Percentiles rank a stretch among this genome's conserved stretches.
Evolutionary conservation across 2,113 vertebrate species (phyloP).

Genomic region (Sander lucioperca): DNA sequence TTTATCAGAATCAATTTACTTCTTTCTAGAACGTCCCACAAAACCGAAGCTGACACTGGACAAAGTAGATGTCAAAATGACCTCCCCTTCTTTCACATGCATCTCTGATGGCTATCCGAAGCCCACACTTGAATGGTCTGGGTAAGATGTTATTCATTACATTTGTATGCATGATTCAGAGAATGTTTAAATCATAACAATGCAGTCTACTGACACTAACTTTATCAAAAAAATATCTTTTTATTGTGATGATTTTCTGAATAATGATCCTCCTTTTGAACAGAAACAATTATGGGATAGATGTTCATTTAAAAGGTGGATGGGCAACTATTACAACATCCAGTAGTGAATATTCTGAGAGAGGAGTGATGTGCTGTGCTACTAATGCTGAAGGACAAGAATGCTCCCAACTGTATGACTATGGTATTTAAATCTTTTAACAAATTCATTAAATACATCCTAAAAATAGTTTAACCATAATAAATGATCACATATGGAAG

Average conservation of each 20-base stretch:
- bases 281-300: accelerated
- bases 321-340: neutral
- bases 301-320: accelerated
- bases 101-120: constrained; percentile 84
- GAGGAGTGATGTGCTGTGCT: constrained; percentile 77
- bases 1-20: no score
- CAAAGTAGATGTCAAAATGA: accelerated
- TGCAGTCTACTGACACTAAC: neutral
- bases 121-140: constrained; percentile 82
- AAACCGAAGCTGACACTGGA: constrained; percentile 70
- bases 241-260: neutral
- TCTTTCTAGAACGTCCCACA: constrained; percentile 66
- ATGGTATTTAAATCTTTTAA: constrained; percentile 68
- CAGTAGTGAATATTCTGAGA: accelerated
- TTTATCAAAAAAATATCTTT: neutral
- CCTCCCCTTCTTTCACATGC: constrained; percentile 66
- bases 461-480: neutral
- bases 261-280: constrained; percentile 9
- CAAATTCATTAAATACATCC: neutral
- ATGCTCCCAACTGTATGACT: constrained; percentile 77
- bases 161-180: neutral
- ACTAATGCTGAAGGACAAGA: constrained; percentile 69
- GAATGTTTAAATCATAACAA: accelerated
- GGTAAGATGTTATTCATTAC: constrained; percentile 51
- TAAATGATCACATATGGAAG: neutral